Evolutionary conservation across 2,113 vertebrate genomes (phyloP), one percentile per base, ranked within the genome.

Genomic region (Callorhinus ursinus): DNA sequence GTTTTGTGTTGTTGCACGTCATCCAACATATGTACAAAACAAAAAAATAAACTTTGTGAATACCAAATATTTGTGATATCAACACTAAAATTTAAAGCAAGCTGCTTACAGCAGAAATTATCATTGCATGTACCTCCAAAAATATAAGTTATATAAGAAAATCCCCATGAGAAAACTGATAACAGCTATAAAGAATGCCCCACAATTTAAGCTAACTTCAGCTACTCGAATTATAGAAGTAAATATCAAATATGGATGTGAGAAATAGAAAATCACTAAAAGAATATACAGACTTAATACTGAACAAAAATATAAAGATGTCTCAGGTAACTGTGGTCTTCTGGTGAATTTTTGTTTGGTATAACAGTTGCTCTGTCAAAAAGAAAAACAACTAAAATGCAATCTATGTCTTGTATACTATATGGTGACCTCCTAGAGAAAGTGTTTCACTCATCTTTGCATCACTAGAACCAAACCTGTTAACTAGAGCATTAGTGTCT

Each of bases 21-120:
- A 63, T 59, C 49, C n/a, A 79, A 77, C 12, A n/a, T 51, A 74
- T 31, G 4, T 82, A 3, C 13, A 92, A 95, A 80, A 77, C 55
- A 72, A 85, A 84, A 81, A 93, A 90, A 59, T 36, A 53, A 92
- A 49, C 16, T 96, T 87, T 24, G 71, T 4, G 18, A 97, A 71
- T 79, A 82, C 3, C 24, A 91, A 84, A 76, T 80, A 69, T 57
- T 49, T 86, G 8, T 85, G 15, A 16, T 36, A 85, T 84, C 0
- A 88, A 93, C 6, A 87, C 0, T 26, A 80, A 88, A 96, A 79
- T n/a, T 65, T 10, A 96, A 94, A 90, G 57, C 14, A 92, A 93
- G 22, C 10, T 53, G 4, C 49, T 67, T 96, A n/a, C 5, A 93
- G 21, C 1, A 88, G 14, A 94, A 71, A 87, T 76, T 87, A 55